Percentiles rank a stretch among this genome's conserved stretches.
Conservation (phyloP, 2,113 vertebrate species). For the Corythornis cristatus region DNA sequence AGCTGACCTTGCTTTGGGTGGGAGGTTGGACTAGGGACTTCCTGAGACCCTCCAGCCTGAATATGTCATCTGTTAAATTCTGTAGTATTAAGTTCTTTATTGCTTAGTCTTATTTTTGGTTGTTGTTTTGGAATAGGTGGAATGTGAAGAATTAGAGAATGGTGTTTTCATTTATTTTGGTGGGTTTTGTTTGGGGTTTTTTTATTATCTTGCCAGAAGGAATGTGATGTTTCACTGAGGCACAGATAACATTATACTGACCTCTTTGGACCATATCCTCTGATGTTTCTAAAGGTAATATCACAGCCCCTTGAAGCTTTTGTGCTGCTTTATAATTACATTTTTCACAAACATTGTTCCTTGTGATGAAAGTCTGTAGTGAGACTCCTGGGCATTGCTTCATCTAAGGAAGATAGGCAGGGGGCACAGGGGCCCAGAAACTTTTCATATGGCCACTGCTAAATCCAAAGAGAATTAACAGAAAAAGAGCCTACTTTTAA, state of each 20-base stretch:
- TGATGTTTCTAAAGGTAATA: background rate
- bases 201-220: background rate
- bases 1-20: background rate
- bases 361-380: background rate
- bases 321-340: background rate
- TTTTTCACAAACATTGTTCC: background rate
- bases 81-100: background rate
- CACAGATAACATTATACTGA: background rate
- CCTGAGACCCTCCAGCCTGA: background rate
- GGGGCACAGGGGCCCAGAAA: background rate
- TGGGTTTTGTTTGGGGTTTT: background rate
- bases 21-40: background rate
- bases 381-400: background rate
- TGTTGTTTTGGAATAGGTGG: background rate
- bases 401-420: background rate
- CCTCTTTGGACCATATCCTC: background rate
- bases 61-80: background rate
- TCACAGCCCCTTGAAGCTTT: background rate
- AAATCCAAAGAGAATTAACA: background rate
- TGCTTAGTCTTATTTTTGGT: background rate
- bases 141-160: background rate
- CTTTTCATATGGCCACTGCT: accelerated
- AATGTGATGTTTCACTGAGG: background rate
- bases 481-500: background rate
- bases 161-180: background rate